These are phyloP conservation scores for Adelosebastes latens DNA, from an alignment of 2,797 vertebrate species.

Conservation along the genomic window DNA sequence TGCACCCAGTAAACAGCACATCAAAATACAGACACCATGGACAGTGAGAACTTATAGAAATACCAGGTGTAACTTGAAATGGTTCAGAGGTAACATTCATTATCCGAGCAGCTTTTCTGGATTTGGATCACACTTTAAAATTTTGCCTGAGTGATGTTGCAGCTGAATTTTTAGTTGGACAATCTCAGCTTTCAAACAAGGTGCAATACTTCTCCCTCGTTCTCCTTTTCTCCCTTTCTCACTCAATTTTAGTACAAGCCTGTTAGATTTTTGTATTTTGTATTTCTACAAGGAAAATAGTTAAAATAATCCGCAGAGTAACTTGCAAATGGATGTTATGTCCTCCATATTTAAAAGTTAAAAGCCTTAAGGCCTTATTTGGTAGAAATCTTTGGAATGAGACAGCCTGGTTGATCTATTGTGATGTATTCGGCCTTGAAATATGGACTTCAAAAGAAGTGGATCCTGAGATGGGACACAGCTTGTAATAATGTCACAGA, in stretches of 20 bases:
- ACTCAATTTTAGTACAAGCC: constrained; percentile 6
- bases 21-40: constrained; percentile 4
- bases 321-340: background rate
- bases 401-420: constrained; percentile 1
- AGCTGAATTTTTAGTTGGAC: background rate
- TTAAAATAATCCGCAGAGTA: constrained; percentile 1
- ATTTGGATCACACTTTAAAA: constrained; percentile 6
- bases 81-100: background rate
- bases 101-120: background rate
- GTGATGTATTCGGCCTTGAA: background rate
- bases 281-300: background rate
- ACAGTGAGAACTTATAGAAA: background rate
- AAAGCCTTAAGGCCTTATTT: constrained; percentile 1
- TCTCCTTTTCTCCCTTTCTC: background rate
- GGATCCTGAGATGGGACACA: background rate
- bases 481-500: constrained; percentile 1
- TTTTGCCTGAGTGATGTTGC: background rate
- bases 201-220: background rate
- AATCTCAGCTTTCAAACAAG: background rate
- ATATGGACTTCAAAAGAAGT: background rate
- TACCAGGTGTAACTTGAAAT: background rate
- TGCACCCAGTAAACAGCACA: background rate
- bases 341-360: constrained; percentile 12
- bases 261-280: background rate
- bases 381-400: background rate